Percentiles rank a stretch among this genome's conserved stretches.
Conservation (phyloP, 2,113 vertebrate species). For the Muntiacus muntjak region DNA sequence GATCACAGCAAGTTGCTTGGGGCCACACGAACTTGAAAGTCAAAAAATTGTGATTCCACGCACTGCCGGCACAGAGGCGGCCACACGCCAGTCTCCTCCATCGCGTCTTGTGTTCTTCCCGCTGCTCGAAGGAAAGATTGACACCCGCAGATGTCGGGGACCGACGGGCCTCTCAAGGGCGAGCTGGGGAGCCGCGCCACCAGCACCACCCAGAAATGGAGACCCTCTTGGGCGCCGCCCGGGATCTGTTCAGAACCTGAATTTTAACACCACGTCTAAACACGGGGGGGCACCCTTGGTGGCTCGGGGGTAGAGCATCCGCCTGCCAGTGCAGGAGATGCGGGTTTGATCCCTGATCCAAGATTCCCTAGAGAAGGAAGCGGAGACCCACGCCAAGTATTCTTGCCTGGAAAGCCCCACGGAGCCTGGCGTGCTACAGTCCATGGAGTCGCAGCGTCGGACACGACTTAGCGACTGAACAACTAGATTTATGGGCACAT, state of each 20-base stretch:
- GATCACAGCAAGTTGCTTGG: not conserved
- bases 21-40: not conserved
- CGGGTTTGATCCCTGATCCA: not conserved
- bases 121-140: not conserved
- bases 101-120: rapidly evolving
- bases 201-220: not conserved
- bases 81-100: not conserved
- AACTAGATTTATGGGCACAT: rapidly evolving
- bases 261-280: not conserved
- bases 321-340: not conserved
- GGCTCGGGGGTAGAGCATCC: not conserved
- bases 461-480: rapidly evolving
- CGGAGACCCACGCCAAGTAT: not conserved
- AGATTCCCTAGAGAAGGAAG: not conserved
- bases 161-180: rapidly evolving
- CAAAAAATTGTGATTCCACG: not conserved
- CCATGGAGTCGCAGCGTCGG: not conserved
- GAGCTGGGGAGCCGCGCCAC: rapidly evolving
- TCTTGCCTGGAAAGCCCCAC: not conserved
- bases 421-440: not conserved
- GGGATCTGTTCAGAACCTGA: not conserved
- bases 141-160: no score
- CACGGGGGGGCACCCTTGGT: not conserved
- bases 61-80: not conserved
- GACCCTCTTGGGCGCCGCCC: rapidly evolving